A percentile compares a stretch with the other conserved stretches of the same genome.
Evolutionary conservation across 92 coral and sea anemone genomes (phyloP).

Genomic region (Porites lobata): DNA sequence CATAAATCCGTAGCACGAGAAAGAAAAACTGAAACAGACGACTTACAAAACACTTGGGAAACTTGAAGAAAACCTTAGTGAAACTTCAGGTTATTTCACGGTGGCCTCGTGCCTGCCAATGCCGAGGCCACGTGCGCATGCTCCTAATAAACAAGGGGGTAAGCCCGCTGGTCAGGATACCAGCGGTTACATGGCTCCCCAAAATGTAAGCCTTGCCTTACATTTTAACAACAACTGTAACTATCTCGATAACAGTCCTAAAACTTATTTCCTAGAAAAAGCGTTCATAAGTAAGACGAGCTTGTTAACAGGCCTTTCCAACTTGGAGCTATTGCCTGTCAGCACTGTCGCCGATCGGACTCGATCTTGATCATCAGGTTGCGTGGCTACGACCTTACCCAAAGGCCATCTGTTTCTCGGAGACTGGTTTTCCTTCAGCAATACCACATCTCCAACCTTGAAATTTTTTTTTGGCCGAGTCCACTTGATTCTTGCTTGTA

Average conservation of each 20-base stretch:
- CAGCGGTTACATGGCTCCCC: conserved; percentile 58
- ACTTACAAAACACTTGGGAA: too few relatives aligned
- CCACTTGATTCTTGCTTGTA: conserved; percentile 62
- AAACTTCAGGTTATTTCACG: too few relatives aligned
- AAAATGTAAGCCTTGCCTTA: conserved; percentile 40
- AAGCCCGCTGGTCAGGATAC: too few relatives aligned
- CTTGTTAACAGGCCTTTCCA: conserved; percentile 67
- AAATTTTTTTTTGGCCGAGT: conserved; percentile 44
- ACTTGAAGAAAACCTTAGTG: too few relatives aligned
- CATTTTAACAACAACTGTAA: conserved; percentile 16
- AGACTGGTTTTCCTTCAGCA: conserved; percentile 50
- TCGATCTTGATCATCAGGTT: conserved; percentile 50
- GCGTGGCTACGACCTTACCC: conserved; percentile 39
- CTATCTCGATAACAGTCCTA: too few relatives aligned
- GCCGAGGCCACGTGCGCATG: too few relatives aligned
- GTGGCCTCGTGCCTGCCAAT: too few relatives aligned
- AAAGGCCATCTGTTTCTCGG: conserved; percentile 59
- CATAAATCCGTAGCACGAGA: too few relatives aligned
- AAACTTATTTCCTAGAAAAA: neutral
- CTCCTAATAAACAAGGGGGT: too few relatives aligned
- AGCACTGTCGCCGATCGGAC: conserved; percentile 49
- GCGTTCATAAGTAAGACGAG: conserved; percentile 41
- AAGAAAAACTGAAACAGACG: too few relatives aligned
- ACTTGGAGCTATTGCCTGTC: conserved; percentile 44
- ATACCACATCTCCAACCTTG: conserved; percentile 49